Conservation (phyloP, 2,797 vertebrate genomes). For the Enteromius unitaeniatus region DNA sequence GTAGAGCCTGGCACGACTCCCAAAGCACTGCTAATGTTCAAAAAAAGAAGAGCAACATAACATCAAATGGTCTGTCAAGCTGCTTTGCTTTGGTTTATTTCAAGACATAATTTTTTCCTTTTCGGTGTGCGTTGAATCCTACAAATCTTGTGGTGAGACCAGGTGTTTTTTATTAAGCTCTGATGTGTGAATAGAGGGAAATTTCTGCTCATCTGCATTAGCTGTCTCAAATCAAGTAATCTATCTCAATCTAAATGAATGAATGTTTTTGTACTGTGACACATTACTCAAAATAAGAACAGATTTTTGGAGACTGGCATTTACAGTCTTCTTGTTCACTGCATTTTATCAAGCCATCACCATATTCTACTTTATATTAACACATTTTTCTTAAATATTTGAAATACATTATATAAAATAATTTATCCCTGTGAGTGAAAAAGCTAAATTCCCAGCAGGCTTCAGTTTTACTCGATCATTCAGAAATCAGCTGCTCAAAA, state of each 20-base stretch:
- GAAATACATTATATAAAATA: not conserved
- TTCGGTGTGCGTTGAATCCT: not conserved
- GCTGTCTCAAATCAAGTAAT: constrained; percentile 39
- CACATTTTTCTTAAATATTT: not conserved
- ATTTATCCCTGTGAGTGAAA: not conserved
- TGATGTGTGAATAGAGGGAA: constrained; percentile 1
- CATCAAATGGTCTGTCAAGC: constrained; percentile 15
- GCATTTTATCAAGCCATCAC: not conserved
- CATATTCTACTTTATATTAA: not conserved
- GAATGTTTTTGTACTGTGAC: not conserved
- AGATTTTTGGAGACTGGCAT: not conserved
- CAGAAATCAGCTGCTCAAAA: not conserved
- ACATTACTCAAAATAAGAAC: not conserved
- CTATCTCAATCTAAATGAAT: constrained; percentile 43
- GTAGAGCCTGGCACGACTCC: not conserved
- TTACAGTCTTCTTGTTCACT: not conserved
- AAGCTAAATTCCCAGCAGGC: not conserved
- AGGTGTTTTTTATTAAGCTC: constrained; percentile 65
- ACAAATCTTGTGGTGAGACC: constrained; percentile 50
- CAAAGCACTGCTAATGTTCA: not conserved
- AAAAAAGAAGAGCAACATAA: constrained; percentile 6
- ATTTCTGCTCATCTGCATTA: not conserved
- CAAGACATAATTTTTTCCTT: not conserved
- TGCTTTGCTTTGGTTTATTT: constrained; percentile 13
- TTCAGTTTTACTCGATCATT: not conserved